Conservation (phyloP, 2,888 invertebrate genomes). For the Sisyra nigra region DNA sequence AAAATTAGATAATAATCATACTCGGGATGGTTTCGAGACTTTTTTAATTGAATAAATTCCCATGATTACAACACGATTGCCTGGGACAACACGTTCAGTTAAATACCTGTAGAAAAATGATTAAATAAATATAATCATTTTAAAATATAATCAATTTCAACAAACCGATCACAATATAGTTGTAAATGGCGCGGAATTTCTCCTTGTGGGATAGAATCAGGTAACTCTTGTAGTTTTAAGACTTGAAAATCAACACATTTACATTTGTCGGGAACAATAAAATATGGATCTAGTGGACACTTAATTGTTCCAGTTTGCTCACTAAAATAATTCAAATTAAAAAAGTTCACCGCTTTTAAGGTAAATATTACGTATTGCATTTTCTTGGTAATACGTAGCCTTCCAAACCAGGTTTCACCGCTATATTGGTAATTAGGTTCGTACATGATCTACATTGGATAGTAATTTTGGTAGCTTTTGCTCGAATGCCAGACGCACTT, state of each 20-base stretch:
- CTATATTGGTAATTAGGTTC: constrained; percentile 73
- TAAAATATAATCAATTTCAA: constrained; percentile 5
- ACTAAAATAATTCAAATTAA: constrained; percentile 30
- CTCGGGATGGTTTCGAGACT: constrained; percentile 42
- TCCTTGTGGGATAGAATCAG: constrained; percentile 88
- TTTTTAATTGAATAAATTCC: constrained; percentile 97
- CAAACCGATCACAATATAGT: constrained; percentile 76
- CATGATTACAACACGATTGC: constrained; percentile 81
- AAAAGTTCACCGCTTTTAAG: constrained; percentile 7
- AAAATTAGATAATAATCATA: constrained; percentile 16
- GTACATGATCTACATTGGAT: constrained; percentile 92
- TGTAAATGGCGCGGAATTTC: constrained; percentile 96
- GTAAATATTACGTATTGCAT: constrained; percentile 68
- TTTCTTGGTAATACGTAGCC: constrained; percentile 90
- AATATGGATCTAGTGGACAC: constrained; percentile 95
- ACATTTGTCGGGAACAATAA: constrained; percentile 96
- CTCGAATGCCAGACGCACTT: constrained; percentile 82
- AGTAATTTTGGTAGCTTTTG: constrained; percentile 89
- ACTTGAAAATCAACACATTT: constrained; percentile 96
- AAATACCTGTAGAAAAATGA: constrained; percentile 34
- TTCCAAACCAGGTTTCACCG: constrained; percentile 88
- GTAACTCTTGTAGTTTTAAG: constrained; percentile 91
- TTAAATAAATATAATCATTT: neutral
- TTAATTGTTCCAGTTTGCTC: constrained; percentile 85
- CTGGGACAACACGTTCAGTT: constrained; percentile 91